These are phyloP conservation scores for Lynx canadensis DNA, from an alignment of 2,113 vertebrate species.

Conservation along the genomic window DNA sequence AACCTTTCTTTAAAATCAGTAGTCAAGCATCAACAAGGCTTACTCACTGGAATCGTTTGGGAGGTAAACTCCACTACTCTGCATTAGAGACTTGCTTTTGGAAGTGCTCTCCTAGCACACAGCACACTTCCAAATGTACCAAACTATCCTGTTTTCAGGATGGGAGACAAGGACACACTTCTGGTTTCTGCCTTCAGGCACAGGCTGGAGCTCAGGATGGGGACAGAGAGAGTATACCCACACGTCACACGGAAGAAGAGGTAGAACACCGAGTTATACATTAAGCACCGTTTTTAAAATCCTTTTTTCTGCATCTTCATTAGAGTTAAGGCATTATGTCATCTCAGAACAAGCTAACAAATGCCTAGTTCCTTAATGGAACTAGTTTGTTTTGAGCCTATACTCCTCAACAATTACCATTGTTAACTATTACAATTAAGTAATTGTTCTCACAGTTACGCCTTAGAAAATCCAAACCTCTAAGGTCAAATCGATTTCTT, in stretches of 20 bases:
- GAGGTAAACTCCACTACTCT: not conserved
- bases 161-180: not conserved
- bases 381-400: not conserved
- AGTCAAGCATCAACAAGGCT: not conserved
- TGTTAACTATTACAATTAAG: too few relatives aligned
- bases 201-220: not conserved
- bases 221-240: not conserved
- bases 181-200: not conserved
- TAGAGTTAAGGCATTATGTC: not conserved
- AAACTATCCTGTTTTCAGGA: not conserved
- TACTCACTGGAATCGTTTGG: not conserved
- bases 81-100: not conserved
- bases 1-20: not conserved
- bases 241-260: accelerated
- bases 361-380: too few relatives aligned
- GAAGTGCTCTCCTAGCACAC: not conserved
- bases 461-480: not conserved
- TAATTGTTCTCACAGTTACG: not conserved
- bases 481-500: not conserved
- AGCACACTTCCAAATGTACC: not conserved
- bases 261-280: not conserved
- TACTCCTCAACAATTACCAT: not conserved
- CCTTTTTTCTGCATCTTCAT: not conserved
- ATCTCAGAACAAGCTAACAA: not conserved
- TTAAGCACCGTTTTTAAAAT: not conserved